These are phyloP conservation scores for Tridacna crocea DNA, from an alignment of 2,888 invertebrate genomes.

Conservation along the genomic window DNA sequence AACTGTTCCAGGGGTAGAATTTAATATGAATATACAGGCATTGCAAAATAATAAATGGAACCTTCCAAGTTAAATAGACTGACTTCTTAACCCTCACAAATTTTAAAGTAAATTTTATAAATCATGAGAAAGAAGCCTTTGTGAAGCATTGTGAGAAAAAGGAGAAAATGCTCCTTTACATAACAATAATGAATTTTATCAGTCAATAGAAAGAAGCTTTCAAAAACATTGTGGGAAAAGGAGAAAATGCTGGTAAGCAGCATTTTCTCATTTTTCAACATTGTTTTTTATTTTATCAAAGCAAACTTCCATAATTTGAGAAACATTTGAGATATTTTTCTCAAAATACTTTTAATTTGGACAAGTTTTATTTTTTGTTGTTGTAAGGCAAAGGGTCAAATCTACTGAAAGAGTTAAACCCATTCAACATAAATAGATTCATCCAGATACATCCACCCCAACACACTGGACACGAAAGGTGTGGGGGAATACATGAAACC, in stretches of 20 bases:
- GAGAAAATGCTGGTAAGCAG: slow-evolving; percentile 6
- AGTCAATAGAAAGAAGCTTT: background rate
- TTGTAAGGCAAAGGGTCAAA: background rate
- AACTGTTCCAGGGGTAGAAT: too few species aligned
- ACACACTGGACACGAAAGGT: too few species aligned
- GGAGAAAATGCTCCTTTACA: too few species aligned
- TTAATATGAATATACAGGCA: too few species aligned
- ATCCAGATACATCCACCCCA: too few species aligned
- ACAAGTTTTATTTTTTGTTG: background rate
- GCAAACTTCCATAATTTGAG: background rate
- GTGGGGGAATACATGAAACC: too few species aligned
- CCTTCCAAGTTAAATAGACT: too few species aligned
- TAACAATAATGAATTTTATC: background rate
- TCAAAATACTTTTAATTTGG: background rate
- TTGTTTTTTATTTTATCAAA: background rate
- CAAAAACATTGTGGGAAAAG: slow-evolving; percentile 11
- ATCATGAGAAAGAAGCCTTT: too few species aligned
- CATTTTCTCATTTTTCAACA: background rate
- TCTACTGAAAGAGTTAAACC: background rate
- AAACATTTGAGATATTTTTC: background rate
- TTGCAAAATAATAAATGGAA: too few species aligned
- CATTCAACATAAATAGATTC: too few species aligned
- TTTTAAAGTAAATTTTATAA: too few species aligned
- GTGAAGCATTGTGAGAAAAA: background rate
- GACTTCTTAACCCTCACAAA: too few species aligned